Evolutionary conservation across 30 jellyfish, hydroid and myxozoan genomes (phyloP), one percentile per base, ranked within the genome.

Genomic region (Chrysaora quinquecirrha): DNA sequence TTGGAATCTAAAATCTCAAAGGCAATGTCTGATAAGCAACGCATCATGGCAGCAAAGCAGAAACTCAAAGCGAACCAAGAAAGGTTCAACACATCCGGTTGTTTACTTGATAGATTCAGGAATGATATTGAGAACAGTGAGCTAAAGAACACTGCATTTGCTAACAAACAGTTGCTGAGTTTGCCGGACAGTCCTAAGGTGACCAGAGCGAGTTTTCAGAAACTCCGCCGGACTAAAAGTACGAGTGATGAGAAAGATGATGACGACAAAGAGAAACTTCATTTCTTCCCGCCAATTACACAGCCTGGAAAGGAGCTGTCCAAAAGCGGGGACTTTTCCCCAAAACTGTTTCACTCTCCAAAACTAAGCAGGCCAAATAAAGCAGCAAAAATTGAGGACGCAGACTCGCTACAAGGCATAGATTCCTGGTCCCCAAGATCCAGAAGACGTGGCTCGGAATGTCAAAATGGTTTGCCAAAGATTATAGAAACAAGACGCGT

Each of bases 401-500:
- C n/a, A n/a, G n/a, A n/a, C n/a, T n/a, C n/a, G n/a, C n/a, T n/a
- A n/a, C n/a, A n/a, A n/a, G n/a, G n/a, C n/a, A n/a, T n/a, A n/a
- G n/a, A n/a, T n/a, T 38, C 54, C 11, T 6, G 14, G 54, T 6
- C 54, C 11, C 6, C 54, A 14, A 62, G 14, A 23, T 62, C 74
- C 20, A 25, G 25, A 9, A 1, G 24, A 66, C 60, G 23, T 1
- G 6, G 3, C 28, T 22, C 71, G 49, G 28, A n/a, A 1, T 10
- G 43, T 19, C 1, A 60, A 20, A 1, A 10, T 16, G 25, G 25
- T 10, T 22, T 73, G 6, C 84, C 84, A 10, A 73, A 34, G 54
- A 73, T 73, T n/a, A 48, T 73, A 16, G 84, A 73, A 47, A 46
- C 71, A 28, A 52, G 84, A 1, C 35, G 84, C 12, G 24, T 16